Evolutionary conservation across 64 coral and sea anemone species (phyloP).

Genomic region (Stichodactyla helianthus): DNA sequence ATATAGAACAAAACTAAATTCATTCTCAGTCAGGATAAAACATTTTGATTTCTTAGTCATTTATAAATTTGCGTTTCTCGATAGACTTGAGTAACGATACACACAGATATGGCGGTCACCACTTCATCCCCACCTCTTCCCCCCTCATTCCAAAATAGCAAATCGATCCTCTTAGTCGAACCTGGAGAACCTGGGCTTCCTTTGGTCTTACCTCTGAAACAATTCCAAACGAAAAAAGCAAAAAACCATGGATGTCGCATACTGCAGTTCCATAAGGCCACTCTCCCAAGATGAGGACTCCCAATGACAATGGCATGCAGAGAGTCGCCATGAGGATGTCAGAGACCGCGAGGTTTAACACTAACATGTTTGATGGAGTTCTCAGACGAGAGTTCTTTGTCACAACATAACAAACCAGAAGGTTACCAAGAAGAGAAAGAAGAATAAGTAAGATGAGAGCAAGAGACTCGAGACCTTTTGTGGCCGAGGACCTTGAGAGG

Average conservation of each 20-base stretch:
- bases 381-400: constrained; percentile 11
- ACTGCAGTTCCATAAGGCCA: constrained; percentile 40
- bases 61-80: too few relatives aligned
- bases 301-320: constrained; percentile 44
- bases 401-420: constrained; percentile 23
- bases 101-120: too few relatives aligned
- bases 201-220: constrained; percentile 25
- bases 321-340: constrained; percentile 45
- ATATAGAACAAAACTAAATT: too few relatives aligned
- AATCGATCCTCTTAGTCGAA: too few relatives aligned
- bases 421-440: constrained; percentile 20
- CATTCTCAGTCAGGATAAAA: too few relatives aligned
- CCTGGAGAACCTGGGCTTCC: background rate
- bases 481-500: background rate
- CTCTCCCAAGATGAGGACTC: constrained; percentile 25
- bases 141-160: too few relatives aligned
- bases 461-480: background rate
- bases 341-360: constrained; percentile 40
- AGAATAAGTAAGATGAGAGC: constrained; percentile 31
- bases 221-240: constrained; percentile 46
- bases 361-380: constrained; percentile 44
- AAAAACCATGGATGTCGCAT: constrained; percentile 50
- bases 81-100: too few relatives aligned
- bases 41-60: too few relatives aligned
- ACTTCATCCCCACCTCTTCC: too few relatives aligned